Base-by-base conservation (phyloP, 2,888 invertebrate species). In the Sipunculus nudus region DNA sequence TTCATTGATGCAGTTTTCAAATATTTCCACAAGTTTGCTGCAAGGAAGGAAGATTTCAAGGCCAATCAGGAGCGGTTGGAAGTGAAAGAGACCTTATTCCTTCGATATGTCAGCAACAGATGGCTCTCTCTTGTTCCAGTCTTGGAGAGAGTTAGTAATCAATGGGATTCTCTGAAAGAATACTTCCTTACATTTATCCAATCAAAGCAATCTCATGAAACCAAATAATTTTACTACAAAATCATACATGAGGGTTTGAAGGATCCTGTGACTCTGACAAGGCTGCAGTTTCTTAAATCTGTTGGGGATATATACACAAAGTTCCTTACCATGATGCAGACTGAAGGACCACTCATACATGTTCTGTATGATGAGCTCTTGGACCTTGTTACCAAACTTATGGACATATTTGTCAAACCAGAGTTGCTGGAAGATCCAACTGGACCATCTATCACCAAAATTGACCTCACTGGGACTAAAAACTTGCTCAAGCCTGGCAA, bases 51-150 rank as follows among this genome's bases (percentile, higher is more conserved):
- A 3, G 46, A 46, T 10, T 2, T 46, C 8, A 6, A 25, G 3
- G 46, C 28, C 5, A 46, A 29, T 28, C 46, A 46, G 46, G 26
- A 46, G 28, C 6, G 28, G 28, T 31, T 46, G 8, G 46, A 46
- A 21, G 29, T 46, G 3, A 46, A 46, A 21, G 46, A 46, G 8
- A 19, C 31, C n/a, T n/a, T 3, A 29, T 31, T 46, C 6, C 16
- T 46, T 3, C 13, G 46, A 13, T 46, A 46, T 13, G 46, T 31
- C 1, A 31, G 29, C 2, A 31, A 46, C n/a, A 31, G 31, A 25
- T 46, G 46, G 46, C 19, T 46, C 25, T 28, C 46, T 3, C 46
- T 46, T 46, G 46, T 46, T n/a, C 46, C 46, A 4, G 16, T 46
- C 2, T 29, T 46, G 6, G 10, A 28, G n/a, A 46, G 19, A 25